Evolutionary conservation across 2,888 invertebrate species (phyloP), one percentile per base, ranked within the genome.

Genomic region (Oconnorella tubifera): DNA sequence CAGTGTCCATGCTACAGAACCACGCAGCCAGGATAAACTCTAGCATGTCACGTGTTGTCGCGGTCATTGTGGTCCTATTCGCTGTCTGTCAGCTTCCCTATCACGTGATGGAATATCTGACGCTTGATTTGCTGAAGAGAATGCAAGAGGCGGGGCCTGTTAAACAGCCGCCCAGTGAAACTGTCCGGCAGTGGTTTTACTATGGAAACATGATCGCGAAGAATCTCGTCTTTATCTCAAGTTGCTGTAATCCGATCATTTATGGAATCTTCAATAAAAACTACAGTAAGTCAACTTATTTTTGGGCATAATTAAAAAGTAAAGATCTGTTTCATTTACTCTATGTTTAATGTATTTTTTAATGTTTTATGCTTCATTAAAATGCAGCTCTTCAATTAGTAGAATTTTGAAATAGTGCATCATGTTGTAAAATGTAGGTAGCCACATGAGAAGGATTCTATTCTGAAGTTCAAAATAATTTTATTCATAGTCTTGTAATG

Each of bases 171-270:
- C 32, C 33, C 32, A 58, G 32, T 25, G 28, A 28, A 33, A 58
- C 58, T 28, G 59, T 33, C 25, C 28, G 28, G 6, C 25, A 25
- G 59, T 33, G 59, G 14, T 33, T 58, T 14, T 33, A 33, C 59
- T 58, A 58, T 10, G 32, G 59, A 3, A 32, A 58, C 40, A 58
- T 58, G 59, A 33, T 25, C 1, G 59, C 59, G 0, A 32, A 58
- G 48, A 58, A 32, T 28, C 40, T 58, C 23, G 33, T 58, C 10
- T 58, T 58, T 33, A 23, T 58, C 32, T 58, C 59, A 33, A 58
- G 59, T 33, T 58, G 59, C 59, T 58, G 59, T 33, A 58, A 58
- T 33, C 59, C 59, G 10, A 25, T 58, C 48, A 32, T 58, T 28
- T 58, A 58, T 33, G 59, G 59, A 28, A 40, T 58, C 59, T 58